phyloP scores from a whole-genome alignment of 2,113 vertebrate genomes.

The Equus przewalskii region DNA sequence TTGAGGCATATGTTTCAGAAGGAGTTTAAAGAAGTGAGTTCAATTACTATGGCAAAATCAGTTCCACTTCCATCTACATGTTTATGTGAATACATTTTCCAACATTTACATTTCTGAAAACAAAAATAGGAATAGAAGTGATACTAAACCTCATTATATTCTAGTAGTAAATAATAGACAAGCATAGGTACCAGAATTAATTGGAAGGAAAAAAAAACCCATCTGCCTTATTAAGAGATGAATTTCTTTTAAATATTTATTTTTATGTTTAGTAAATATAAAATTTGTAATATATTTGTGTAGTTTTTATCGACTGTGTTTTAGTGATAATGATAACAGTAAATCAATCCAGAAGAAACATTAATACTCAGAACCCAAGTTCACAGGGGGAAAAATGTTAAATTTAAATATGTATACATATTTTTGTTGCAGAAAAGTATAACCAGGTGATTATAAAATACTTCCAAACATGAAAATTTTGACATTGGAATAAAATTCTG shows the following conservation, averaged over 20 bases:
- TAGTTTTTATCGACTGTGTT: constrained; percentile 19
- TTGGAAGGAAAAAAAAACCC: not conserved
- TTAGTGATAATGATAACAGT: constrained; percentile 9
- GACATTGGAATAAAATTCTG: constrained; percentile 22
- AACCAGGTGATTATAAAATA: not conserved
- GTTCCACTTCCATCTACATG: constrained; percentile 15
- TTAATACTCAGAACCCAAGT: not conserved
- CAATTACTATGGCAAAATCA: constrained; percentile 22
- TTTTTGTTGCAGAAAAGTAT: constrained; percentile 38
- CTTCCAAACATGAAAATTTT: constrained; percentile 31
- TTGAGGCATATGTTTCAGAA: constrained; percentile 13
- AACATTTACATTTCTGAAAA: constrained; percentile 32
- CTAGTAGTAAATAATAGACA: constrained; percentile 46
- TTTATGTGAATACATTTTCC: constrained; percentile 9
- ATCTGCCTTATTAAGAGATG: not conserved
- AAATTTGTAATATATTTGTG: not conserved
- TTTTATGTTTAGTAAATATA: constrained; percentile 31
- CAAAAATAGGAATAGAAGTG: constrained; percentile 3
- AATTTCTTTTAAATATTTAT: constrained; percentile 44
- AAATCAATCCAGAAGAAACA: constrained; percentile 46
- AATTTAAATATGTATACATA: constrained; percentile 7
- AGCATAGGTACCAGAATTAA: constrained; percentile 24
- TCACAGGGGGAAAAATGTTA: not conserved
- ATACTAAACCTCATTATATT: not conserved
- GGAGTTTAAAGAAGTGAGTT: constrained; percentile 35